phyloP scores from a whole-genome alignment of 2,113 vertebrate genomes.

The Poecile atricapillus region DNA sequence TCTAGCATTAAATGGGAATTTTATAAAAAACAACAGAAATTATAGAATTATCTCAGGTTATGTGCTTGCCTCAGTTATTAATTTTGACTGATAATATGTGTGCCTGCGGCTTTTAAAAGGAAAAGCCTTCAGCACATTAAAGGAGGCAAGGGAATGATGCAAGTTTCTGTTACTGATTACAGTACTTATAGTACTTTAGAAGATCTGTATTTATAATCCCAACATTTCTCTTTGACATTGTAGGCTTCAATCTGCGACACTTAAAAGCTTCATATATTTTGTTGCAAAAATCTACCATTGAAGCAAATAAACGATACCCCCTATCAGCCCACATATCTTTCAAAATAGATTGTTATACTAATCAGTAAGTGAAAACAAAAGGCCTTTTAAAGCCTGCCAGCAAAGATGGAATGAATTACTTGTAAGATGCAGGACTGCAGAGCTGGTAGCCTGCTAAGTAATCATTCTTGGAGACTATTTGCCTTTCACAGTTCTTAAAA shows the following conservation, averaged over 20 bases:
- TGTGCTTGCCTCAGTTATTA: not conserved
- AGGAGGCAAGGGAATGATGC: not conserved
- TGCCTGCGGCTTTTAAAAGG: conserved; percentile 4
- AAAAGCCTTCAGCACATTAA: conserved; percentile 29
- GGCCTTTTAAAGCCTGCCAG: conserved; percentile 48
- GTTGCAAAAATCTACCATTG: not conserved
- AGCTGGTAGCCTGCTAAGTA: conserved; percentile 46
- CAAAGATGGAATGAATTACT: conserved; percentile 55
- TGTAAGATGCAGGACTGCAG: conserved; percentile 8
- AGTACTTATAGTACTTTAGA: conserved; percentile 7
- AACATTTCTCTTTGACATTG: not conserved
- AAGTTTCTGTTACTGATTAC: conserved; percentile 20
- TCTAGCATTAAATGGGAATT: not conserved
- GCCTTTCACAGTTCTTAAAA: conserved; percentile 55
- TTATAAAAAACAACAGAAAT: not conserved
- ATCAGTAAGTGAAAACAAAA: conserved; percentile 49
- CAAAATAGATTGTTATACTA: conserved; percentile 33
- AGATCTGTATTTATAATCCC: conserved; percentile 11
- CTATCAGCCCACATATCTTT: conserved; percentile 30
- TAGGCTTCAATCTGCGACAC: not conserved
- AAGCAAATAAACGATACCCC: conserved; percentile 20
- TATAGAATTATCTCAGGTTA: not conserved
- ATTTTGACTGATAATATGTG: not conserved
- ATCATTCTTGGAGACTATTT: conserved; percentile 26
- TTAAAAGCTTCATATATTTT: conserved; percentile 44